A percentile compares a stretch with the other conserved stretches of the same genome.
Conservation (phyloP, 1,140 invertebrate genomes). For the Hyles vespertilio region DNA sequence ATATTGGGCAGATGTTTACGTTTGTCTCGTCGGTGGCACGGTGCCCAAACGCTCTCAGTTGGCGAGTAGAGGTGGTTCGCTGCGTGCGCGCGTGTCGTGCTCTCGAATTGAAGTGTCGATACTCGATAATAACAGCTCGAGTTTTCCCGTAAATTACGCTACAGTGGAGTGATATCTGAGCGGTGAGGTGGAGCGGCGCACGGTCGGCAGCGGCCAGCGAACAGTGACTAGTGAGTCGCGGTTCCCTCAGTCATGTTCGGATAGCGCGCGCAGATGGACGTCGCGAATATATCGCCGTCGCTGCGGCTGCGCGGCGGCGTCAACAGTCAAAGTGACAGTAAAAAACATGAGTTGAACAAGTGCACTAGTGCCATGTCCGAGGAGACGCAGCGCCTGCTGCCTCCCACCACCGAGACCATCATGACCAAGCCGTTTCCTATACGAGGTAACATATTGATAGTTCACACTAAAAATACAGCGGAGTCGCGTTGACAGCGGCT, state of each 20-base stretch:
- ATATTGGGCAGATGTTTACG: too few relatives aligned
- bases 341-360: slow-evolving; percentile 76
- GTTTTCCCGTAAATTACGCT: too few relatives aligned
- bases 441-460: slow-evolving; percentile 77
- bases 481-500: slow-evolving; percentile 18
- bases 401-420: slow-evolving; percentile 86
- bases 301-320: slow-evolving; percentile 77
- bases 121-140: too few relatives aligned
- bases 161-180: too few relatives aligned
- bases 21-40: too few relatives aligned
- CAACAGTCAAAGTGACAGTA: slow-evolving; percentile 69
- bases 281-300: slow-evolving; percentile 74
- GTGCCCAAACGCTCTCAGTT: too few relatives aligned
- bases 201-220: slow-evolving; percentile 5
- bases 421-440: slow-evolving; percentile 92
- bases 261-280: slow-evolving; percentile 62
- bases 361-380: slow-evolving; percentile 81
- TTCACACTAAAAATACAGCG: slow-evolving; percentile 29
- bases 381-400: slow-evolving; percentile 79
- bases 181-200: background rate
- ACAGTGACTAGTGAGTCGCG: slow-evolving; percentile 2
- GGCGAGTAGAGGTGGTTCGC: too few relatives aligned
- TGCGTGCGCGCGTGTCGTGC: too few relatives aligned
- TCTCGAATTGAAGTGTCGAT: too few relatives aligned
- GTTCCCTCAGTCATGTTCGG: slow-evolving; percentile 53